phyloP scores from a whole-genome alignment of 2,888 invertebrate genomes.

The Conomelus anceps region DNA sequence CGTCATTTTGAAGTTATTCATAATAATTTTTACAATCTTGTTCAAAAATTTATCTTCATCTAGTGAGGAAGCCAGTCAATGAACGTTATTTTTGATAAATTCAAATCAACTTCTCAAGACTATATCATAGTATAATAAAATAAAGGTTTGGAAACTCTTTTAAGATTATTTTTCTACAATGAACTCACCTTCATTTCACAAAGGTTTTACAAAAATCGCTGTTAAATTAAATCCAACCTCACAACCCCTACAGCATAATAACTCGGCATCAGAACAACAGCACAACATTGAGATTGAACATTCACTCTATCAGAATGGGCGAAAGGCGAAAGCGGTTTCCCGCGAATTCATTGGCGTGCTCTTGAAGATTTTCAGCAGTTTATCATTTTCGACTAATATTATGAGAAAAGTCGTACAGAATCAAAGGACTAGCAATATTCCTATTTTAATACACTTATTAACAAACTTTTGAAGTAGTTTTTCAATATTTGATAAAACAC shows the following conservation, averaged over 20 bases:
- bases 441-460: not conserved
- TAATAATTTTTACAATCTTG: not conserved
- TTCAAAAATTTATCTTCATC: not conserved
- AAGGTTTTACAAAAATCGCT: not conserved
- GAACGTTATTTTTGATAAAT: not conserved
- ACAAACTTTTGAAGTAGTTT: not conserved
- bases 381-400: not conserved
- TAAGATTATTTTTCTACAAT: not conserved
- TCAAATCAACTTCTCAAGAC: not conserved
- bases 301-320: not conserved
- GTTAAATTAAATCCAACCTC: not conserved
- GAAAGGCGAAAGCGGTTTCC: not conserved
- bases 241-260: not conserved
- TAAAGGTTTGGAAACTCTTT: not conserved
- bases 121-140: not conserved
- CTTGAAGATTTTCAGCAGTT: not conserved
- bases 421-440: not conserved
- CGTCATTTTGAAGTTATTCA: not conserved
- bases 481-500: not conserved
- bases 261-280: not conserved
- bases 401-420: not conserved
- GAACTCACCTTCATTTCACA: not conserved
- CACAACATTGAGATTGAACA: too few species aligned
- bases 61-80: not conserved
- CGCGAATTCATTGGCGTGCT: not conserved